Base-by-base conservation (phyloP, 2,888 invertebrate species). In the Erannis defoliaria region DNA sequence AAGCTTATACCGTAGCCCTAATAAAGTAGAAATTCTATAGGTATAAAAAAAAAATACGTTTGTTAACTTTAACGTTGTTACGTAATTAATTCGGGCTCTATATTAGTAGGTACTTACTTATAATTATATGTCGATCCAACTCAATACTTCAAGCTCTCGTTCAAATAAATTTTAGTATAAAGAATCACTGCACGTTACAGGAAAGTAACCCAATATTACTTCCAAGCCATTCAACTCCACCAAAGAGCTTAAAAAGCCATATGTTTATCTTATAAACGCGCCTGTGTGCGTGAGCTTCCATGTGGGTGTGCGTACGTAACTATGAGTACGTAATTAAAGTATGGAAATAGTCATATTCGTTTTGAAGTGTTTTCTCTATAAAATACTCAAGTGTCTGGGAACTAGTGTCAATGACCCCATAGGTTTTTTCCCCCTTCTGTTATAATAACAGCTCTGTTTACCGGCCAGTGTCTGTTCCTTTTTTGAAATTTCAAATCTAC, bases 351-450 rank as follows among this genome's bases (percentile, higher is more conserved):
- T 91, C 88, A 89, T 90, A 90, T 92, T 82, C 85, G 82, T 89
- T 91, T 92, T 91, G 88, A 91, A 92, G 92, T 92, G 91, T 91
- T 91, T 92, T 92, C 89, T 82, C 89, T 89, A 92, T 92, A 90
- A 92, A 90, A 90, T 82, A 75, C 75, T 89, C 86, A 84, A 91
- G 91, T 90, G 89, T 82, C 82, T 90, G 90, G 89, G 89, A 90
- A 90, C 75, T 67, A 68, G 76, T 80, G 85, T 87, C 89, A 80
- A 80, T 85, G 90, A 90, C 84, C 91, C 78, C 77, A 60, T 75
- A 75, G 73, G 74, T 82, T 87, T 86, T 85, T 86, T 82, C 78
- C 84, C 69, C 84, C 83, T 82, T 78, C 80, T 81, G 82, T 86
- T 86, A 85, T 85, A 88, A 87, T 87, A 87, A 87, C 86, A 88